Evolutionary conservation across 2,113 vertebrate genomes (phyloP).

Genomic region (Cepphus grylle): DNA sequence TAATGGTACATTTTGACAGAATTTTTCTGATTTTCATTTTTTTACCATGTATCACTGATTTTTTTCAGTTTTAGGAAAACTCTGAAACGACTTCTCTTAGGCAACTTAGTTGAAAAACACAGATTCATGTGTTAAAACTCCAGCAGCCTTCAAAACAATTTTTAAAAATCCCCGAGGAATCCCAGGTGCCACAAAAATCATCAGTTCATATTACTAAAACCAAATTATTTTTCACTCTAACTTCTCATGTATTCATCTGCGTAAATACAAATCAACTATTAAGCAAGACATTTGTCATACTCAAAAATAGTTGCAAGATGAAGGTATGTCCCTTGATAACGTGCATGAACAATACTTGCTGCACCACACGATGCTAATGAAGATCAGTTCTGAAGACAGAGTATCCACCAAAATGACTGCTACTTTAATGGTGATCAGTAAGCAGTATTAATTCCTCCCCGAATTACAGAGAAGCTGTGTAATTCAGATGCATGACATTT

Average conservation of each 20-base stretch:
- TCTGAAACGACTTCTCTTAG: not conserved
- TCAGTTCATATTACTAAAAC: not conserved
- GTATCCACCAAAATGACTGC: not conserved
- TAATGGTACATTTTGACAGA: not conserved
- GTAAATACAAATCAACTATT: not conserved
- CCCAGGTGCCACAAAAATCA: not conserved
- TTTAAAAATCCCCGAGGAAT: not conserved
- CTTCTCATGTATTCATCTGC: not conserved
- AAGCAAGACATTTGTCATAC: not conserved
- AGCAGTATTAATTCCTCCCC: not conserved
- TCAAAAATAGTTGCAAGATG: not conserved
- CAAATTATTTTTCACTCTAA: not conserved
- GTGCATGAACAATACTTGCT: not conserved
- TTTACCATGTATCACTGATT: not conserved
- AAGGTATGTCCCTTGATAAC: not conserved
- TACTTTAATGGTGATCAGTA: not conserved
- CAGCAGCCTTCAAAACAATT: not conserved
- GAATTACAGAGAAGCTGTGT: not conserved
- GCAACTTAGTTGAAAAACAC: not conserved
- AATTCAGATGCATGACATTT: not conserved
- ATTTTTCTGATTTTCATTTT: not conserved
- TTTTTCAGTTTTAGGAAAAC: not conserved
- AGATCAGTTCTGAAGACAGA: not conserved
- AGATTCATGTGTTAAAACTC: not conserved
- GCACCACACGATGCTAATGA: not conserved